These are phyloP conservation scores for Heliconius ethilla DNA, from an alignment of 2,888 invertebrate genomes.

Conservation along the genomic window DNA sequence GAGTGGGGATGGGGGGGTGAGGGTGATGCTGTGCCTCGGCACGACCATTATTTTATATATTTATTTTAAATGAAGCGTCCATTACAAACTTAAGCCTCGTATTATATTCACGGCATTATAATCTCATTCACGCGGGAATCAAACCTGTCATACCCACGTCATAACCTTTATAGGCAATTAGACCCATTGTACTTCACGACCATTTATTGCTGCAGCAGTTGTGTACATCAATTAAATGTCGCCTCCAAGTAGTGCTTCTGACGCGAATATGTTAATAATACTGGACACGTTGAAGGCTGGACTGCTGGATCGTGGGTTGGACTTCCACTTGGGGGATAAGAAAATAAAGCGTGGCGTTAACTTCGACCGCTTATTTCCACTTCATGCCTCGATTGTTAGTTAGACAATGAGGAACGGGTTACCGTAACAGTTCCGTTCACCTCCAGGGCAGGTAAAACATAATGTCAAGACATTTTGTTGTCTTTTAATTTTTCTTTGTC, in stretches of 20 bases:
- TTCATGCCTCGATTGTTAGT: no score
- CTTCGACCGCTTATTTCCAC: no score
- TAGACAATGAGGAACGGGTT: no score
- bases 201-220: conserved; percentile 19
- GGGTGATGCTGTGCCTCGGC: no score
- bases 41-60: neutral
- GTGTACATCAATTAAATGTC: conserved; percentile 29
- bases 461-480: neutral
- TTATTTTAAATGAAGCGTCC: neutral
- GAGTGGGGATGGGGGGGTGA: neutral
- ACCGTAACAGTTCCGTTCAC: no score
- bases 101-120: conserved; percentile 22
- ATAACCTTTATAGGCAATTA: conserved; percentile 35
- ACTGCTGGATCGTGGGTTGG: neutral
- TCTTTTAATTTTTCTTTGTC: no score
- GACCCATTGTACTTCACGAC: conserved; percentile 15
- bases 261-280: neutral
- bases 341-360: no score
- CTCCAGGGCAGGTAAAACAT: neutral
- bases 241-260: neutral
- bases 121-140: conserved; percentile 29
- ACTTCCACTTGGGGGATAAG: neutral
- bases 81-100: neutral
- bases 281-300: neutral
- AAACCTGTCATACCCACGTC: conserved; percentile 38